Percentiles rank a stretch among this genome's conserved stretches.
These are phyloP conservation scores for Exephanes ischioxanthus DNA, from an alignment of 2,888 invertebrate species.

Conservation along the genomic window DNA sequence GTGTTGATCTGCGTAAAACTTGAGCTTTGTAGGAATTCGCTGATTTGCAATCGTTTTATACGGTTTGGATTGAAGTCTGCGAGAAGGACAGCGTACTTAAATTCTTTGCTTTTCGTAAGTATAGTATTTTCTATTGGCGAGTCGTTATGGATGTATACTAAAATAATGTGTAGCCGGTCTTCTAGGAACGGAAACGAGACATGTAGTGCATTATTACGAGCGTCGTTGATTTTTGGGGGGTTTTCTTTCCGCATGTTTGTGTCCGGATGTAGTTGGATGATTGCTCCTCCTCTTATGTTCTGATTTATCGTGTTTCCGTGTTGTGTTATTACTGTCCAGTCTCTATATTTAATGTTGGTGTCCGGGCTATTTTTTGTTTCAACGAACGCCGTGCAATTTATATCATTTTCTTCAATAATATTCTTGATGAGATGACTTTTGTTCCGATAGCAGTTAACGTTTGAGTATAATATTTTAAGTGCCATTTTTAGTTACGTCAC, in stretches of 20 bases:
- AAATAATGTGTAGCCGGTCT: slow-evolving; percentile 42
- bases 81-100: slow-evolving; percentile 18
- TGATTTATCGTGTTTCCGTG: slow-evolving; percentile 13
- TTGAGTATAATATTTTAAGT: slow-evolving; percentile 22
- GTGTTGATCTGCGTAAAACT: slow-evolving; percentile 18
- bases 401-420: slow-evolving; percentile 18
- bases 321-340: slow-evolving; percentile 3
- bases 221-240: slow-evolving; percentile 30
- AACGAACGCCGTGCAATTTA: slow-evolving; percentile 32
- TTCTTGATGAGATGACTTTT: slow-evolving; percentile 29
- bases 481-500: slow-evolving; percentile 4
- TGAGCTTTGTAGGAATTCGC: slow-evolving; percentile 18
- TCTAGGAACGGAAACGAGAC: slow-evolving; percentile 34
- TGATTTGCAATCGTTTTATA: slow-evolving; percentile 5
- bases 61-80: slow-evolving; percentile 13
- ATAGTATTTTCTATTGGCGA: slow-evolving; percentile 36
- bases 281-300: slow-evolving; percentile 28
- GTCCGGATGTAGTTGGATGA: slow-evolving; percentile 9
- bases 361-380: slow-evolving; percentile 16
- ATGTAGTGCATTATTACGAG: slow-evolving; percentile 19
- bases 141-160: slow-evolving; percentile 37
- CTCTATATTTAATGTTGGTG: neutral
- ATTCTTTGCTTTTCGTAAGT: slow-evolving; percentile 16
- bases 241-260: slow-evolving; percentile 33
- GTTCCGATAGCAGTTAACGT: slow-evolving; percentile 32